These are phyloP conservation scores for Chelonoidis abingdonii DNA, from an alignment of 2,113 vertebrate species.

Conservation along the genomic window DNA sequence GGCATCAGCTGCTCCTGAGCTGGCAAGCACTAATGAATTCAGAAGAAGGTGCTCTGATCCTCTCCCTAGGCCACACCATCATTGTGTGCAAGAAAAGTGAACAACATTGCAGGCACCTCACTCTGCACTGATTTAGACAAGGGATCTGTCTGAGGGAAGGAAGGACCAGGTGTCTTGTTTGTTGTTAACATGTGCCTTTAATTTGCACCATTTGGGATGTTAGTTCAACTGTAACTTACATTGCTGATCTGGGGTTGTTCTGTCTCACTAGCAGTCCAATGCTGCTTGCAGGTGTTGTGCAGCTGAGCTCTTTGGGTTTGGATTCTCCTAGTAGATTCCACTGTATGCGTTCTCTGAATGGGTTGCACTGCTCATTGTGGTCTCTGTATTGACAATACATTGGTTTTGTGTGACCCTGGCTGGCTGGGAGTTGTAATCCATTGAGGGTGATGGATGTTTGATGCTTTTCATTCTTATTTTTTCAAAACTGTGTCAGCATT, in stretches of 20 bases:
- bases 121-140: background rate
- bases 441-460: background rate
- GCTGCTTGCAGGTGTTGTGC: background rate
- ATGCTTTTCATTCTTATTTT: background rate
- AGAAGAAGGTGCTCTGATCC: background rate
- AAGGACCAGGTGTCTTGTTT: rapidly evolving
- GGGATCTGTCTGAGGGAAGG: background rate
- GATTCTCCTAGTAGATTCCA: background rate
- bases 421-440: background rate
- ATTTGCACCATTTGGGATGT: background rate
- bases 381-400: background rate
- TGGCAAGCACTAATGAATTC: conserved; percentile 9
- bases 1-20: conserved; percentile 19
- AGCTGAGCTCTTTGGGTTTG: background rate
- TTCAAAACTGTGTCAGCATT: background rate
- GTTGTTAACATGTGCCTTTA: rapidly evolving
- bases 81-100: background rate
- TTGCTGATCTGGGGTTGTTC: background rate
- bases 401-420: background rate
- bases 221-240: rapidly evolving
- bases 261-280: rapidly evolving
- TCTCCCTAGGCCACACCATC: background rate
- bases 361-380: background rate
- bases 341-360: background rate
- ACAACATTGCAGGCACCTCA: background rate